Conservation (phyloP, 2,797 vertebrate genomes). For the Morus bassanus region DNA sequence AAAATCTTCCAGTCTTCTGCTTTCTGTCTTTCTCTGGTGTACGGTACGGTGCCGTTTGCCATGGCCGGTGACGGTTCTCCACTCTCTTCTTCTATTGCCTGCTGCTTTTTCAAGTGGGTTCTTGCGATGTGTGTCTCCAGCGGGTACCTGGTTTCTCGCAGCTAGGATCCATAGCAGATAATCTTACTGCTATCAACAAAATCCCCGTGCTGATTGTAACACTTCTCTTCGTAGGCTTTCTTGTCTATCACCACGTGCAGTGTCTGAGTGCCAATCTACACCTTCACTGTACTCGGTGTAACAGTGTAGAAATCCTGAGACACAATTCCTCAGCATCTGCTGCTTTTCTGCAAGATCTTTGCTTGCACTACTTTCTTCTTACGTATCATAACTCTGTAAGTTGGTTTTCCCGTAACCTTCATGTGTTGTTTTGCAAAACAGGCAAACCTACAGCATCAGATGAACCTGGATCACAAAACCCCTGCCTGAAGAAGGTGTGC, state of each 20-base stretch:
- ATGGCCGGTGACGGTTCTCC: accelerated
- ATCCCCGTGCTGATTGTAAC: background rate
- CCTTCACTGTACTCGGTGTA: background rate
- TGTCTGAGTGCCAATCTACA: background rate
- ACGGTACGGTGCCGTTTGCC: background rate
- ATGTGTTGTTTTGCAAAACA: background rate
- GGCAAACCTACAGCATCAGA: background rate
- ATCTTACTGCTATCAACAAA: background rate
- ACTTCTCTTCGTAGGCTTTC: background rate
- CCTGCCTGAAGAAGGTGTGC: background rate
- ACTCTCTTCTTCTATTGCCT: background rate
- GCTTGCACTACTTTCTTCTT: background rate
- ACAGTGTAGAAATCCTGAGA: background rate
- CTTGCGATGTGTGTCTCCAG: background rate
- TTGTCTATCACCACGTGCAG: background rate
- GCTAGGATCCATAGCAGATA: background rate
- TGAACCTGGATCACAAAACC: background rate
- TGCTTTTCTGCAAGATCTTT: background rate
- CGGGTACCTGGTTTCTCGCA: background rate
- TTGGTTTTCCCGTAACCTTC: background rate
- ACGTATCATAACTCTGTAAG: no score
- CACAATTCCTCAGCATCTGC: background rate
- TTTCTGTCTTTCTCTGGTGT: background rate
- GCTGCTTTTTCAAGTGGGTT: background rate
- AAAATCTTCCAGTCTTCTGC: background rate